A percentile compares a stretch with the other conserved stretches of the same genome.
phyloP scores from a whole-genome alignment of 2,797 vertebrate genomes.

The Salmo trutta region DNA sequence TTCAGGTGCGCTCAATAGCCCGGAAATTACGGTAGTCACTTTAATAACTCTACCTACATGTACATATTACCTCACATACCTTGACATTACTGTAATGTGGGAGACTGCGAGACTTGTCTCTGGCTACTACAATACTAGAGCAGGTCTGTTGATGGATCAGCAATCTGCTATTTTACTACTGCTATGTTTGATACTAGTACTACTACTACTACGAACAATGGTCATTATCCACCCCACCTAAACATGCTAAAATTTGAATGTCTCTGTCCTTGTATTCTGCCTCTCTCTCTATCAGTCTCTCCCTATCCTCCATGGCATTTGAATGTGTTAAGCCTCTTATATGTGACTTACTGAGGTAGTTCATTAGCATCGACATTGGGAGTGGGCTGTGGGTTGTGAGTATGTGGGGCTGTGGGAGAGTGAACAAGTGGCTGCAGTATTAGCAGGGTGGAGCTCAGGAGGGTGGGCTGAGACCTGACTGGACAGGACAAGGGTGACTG shows the following conservation, averaged over 20 bases:
- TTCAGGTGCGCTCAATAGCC: too few relatives aligned
- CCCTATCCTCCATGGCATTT: constrained; percentile 61
- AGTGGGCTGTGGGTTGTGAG: constrained; percentile 13
- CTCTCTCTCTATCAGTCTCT: constrained; percentile 21
- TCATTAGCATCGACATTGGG: constrained; percentile 75
- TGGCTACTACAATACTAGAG: constrained; percentile 19
- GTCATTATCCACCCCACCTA: background rate
- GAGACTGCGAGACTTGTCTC: constrained; percentile 28
- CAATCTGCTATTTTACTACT: constrained; percentile 15
- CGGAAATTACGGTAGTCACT: too few relatives aligned
- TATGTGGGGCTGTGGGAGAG: constrained; percentile 11
- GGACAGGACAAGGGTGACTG: background rate
- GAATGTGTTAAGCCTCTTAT: constrained; percentile 81
- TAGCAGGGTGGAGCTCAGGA: constrained; percentile 19
- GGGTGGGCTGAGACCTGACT: background rate
- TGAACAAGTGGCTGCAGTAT: constrained; percentile 33
- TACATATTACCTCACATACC: too few relatives aligned
- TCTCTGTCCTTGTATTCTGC: constrained; percentile 27
- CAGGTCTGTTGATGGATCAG: constrained; percentile 23
- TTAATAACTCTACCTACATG: too few relatives aligned
- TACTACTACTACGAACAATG: background rate
- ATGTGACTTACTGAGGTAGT: constrained; percentile 59
- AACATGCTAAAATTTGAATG: constrained; percentile 11
- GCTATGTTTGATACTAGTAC: background rate
- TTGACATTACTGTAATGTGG: constrained; percentile 14